Base-by-base conservation (phyloP, 2,888 invertebrate genomes). In the Oscheius sp. region DNA sequence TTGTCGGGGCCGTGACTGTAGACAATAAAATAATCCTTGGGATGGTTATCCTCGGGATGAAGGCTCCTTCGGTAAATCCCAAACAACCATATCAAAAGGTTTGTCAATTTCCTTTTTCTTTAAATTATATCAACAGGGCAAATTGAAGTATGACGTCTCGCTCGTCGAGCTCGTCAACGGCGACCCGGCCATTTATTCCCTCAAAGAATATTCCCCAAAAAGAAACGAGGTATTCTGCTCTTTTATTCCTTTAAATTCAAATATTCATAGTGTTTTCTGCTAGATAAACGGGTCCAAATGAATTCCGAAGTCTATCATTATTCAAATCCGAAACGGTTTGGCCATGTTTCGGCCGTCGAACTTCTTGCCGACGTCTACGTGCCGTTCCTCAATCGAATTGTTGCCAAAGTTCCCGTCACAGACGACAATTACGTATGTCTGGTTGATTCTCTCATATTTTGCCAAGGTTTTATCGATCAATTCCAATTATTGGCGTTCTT, bases 261-360 rank as follows among this genome's bases (percentile, higher is more conserved):
- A 25, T 27, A 9, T 6, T 27, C n/a, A 1, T 27, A 58, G 58
- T 25, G 21, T 25, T 21, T 61, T n/a, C 21, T 61, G 23, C 18
- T 61, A 2, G 61, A 61, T 23, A 41, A 43, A 21, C 29, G 23
- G 13, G 12, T 12, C 16, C 6, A 43, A 5, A 18, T 61, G 21
- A 61, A 61, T 18, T n/a, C 21, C 7, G 61, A 61, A 21, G 61
- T 61, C 7, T 61, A 41, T 43, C 61, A 43, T 43, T 41, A 23
- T 23, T 43, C 43, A 12, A 61, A 61, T 61, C 41, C 43, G n/a
- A 41, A 23, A 12, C 41, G 61, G 3, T 18, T 61, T 12, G 61
- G 61, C 12, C 61, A 61, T 13, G 61, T 61, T 9, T 41, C 25
- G 9, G 23, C 29, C 7, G 25, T 61, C 2, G 18, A 21, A 12